Percentiles rank a stretch among this genome's conserved stretches.
phyloP scores from a whole-genome alignment of 2,113 vertebrate genomes.

The Ursus arctos region DNA sequence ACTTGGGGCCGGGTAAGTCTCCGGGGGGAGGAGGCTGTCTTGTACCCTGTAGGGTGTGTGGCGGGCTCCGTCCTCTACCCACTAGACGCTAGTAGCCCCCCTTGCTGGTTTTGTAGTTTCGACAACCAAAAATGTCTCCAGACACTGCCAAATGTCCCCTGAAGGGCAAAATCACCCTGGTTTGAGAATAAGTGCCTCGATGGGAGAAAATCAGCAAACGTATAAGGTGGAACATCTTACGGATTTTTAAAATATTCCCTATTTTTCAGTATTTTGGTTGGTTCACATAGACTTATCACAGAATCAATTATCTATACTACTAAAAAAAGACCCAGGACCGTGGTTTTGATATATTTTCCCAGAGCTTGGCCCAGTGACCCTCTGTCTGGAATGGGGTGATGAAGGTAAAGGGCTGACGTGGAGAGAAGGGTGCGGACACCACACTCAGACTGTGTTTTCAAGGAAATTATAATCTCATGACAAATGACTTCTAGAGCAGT shows the following conservation, averaged over 20 bases:
- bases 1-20: not conserved
- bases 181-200: not conserved
- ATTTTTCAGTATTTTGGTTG: not conserved
- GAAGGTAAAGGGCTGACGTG: not conserved
- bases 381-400: not conserved
- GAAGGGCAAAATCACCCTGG: not conserved
- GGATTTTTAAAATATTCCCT: not conserved
- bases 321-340: not conserved
- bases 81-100: not conserved
- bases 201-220: not conserved
- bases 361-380: not conserved
- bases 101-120: not conserved
- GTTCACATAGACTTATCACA: not conserved
- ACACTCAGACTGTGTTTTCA: not conserved
- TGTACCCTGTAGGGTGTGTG: not conserved
- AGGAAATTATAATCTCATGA: not conserved
- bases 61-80: not conserved
- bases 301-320: not conserved
- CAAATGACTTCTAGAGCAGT: not conserved
- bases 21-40: not conserved
- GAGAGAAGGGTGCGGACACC: not conserved
- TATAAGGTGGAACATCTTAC: not conserved
- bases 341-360: not conserved
- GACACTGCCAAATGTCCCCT: not conserved
- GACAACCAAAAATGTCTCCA: not conserved